Evolutionary conservation across 1,140 invertebrate genomes (phyloP).

Genomic region (Delia radicum): DNA sequence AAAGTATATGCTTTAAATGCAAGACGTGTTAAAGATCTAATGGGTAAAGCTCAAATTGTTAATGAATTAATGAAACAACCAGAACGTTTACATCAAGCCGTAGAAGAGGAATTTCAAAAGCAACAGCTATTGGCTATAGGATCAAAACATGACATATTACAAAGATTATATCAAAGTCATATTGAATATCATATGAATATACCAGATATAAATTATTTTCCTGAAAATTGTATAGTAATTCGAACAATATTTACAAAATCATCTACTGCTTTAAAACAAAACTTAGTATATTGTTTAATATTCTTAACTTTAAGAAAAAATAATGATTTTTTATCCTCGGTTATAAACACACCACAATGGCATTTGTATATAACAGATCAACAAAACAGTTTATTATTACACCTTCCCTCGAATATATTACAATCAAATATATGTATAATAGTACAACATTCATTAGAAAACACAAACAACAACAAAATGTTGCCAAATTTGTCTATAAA

Average conservation of each 20-base stretch:
- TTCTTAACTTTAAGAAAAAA: slow-evolving; percentile 36
- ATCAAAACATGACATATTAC: slow-evolving; percentile 18
- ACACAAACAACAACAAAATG: background rate
- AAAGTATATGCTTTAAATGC: slow-evolving; percentile 30
- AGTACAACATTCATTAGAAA: background rate
- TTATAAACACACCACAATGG: background rate
- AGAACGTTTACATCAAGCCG: slow-evolving; percentile 25
- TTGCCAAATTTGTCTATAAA: background rate
- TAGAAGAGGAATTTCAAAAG: slow-evolving; percentile 39
- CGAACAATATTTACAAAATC: background rate
- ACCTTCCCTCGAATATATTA: background rate
- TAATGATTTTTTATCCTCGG: background rate
- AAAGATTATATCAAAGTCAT: slow-evolving; percentile 3
- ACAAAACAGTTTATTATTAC: background rate
- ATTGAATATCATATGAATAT: slow-evolving; percentile 33
- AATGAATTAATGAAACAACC: slow-evolving; percentile 33
- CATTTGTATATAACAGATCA: background rate
- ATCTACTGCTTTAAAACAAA: background rate
- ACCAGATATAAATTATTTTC: slow-evolving; percentile 26
- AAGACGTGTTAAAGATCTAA: slow-evolving; percentile 29
- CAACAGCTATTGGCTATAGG: slow-evolving; percentile 41
- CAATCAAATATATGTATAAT: background rate
- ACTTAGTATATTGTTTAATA: background rate
- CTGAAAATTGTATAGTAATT: slow-evolving; percentile 26
- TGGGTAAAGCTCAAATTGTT: slow-evolving; percentile 30